These are phyloP conservation scores for Pyrrhia umbra DNA, from an alignment of 2,888 invertebrate species.

Conservation along the genomic window DNA sequence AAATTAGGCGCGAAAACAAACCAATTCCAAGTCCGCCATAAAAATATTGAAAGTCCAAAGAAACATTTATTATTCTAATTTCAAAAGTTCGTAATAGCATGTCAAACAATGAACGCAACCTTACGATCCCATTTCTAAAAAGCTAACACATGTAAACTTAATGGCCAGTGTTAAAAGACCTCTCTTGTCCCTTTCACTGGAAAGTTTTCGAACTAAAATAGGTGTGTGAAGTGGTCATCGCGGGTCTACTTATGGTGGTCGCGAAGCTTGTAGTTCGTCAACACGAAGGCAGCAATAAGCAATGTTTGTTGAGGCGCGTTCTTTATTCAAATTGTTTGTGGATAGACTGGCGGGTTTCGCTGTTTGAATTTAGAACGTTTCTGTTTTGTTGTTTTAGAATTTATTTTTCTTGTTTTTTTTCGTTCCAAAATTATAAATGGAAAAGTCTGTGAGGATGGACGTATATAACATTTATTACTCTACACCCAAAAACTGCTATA, in stretches of 20 bases:
- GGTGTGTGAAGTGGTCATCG: constrained; percentile 61
- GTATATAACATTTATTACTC: too few relatives aligned
- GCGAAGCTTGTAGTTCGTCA: constrained; percentile 74
- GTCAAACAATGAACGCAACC: constrained; percentile 77
- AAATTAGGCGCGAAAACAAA: constrained; percentile 36
- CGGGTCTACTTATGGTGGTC: constrained; percentile 68
- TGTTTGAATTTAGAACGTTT: constrained; percentile 12
- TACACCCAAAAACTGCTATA: too few relatives aligned
- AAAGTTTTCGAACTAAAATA: constrained; percentile 45
- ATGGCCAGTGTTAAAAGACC: constrained; percentile 65
- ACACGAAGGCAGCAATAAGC: constrained; percentile 77
- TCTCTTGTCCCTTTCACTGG: constrained; percentile 57
- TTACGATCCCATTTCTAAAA: constrained; percentile 81
- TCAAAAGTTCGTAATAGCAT: constrained; percentile 74
- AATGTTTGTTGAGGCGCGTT: constrained; percentile 80
- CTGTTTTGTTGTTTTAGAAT: neutral
- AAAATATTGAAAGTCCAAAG: constrained; percentile 66
- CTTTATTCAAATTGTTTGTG: constrained; percentile 77
- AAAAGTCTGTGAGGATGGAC: too few relatives aligned
- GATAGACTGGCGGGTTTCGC: constrained; percentile 67
- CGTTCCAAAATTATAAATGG: too few relatives aligned
- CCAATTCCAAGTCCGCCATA: constrained; percentile 39
- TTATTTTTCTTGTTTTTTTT: too few relatives aligned
- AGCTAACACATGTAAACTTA: constrained; percentile 78
- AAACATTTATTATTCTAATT: constrained; percentile 71